Percentiles rank a stretch among this genome's conserved stretches.
These are phyloP conservation scores for Istiophorus platypterus DNA, from an alignment of 2,113 vertebrate species.

Conservation along the genomic window DNA sequence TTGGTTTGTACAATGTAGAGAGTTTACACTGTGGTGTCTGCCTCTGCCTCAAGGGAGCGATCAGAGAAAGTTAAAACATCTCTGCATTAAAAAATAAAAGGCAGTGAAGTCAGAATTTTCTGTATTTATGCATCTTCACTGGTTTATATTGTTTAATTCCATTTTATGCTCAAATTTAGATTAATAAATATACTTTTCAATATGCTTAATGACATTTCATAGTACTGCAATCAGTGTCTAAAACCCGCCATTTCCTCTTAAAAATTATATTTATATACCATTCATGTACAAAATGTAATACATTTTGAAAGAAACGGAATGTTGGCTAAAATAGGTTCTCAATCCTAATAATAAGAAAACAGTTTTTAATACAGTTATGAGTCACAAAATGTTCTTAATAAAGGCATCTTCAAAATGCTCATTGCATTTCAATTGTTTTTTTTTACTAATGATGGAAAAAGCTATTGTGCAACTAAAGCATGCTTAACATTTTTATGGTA, in stretches of 20 bases:
- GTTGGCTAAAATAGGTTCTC: not conserved
- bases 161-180: not conserved
- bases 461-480: not conserved
- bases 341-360: too few relatives aligned
- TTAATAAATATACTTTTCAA: not conserved
- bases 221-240: not conserved
- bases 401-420: not conserved
- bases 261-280: too few relatives aligned
- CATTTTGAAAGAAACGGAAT: not conserved
- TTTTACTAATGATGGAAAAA: not conserved
- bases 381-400: too few relatives aligned
- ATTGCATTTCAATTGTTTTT: not conserved
- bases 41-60: not conserved
- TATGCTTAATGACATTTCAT: not conserved
- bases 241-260: too few relatives aligned
- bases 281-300: too few relatives aligned
- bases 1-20: slow-evolving; percentile 55
- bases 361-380: too few relatives aligned
- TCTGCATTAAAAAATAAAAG: not conserved
- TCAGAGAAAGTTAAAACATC: slow-evolving; percentile 16
- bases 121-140: not conserved
- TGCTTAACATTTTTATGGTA: not conserved
- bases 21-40: slow-evolving; percentile 55
- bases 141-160: not conserved
- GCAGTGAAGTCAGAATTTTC: not conserved